Evolutionary conservation across 2,888 invertebrate genomes (phyloP), one percentile per base, ranked within the genome.

Genomic region (Adelphocoris suturalis): DNA sequence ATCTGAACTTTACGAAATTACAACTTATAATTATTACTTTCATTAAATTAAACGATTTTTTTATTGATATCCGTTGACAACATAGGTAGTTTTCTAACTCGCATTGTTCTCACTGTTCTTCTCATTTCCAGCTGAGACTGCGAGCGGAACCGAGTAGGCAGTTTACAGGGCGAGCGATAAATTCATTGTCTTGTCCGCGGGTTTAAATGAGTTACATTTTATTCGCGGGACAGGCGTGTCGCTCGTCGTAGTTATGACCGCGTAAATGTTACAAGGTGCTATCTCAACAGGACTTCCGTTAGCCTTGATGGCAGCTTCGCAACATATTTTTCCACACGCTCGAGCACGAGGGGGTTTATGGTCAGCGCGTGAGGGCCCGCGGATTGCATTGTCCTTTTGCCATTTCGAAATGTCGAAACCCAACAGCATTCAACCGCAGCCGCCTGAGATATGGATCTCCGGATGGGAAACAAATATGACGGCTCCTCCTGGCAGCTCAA

Each of bases 221-320:
- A 78, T 46, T 78, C 78, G 7, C n/a, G 47, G 11, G n/a, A 9
- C 3, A 78, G 78, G 78, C 78, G 78, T 78, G 78, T 78, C 78
- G 78, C 13, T 78, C 16, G 16, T 46, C 46, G 37, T 37, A 37
- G 68, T 68, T 68, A 68, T 68, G 68, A 27, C 68, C 47, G 46
- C 37, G 78, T 78, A 78, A 78, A 78, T 78, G 78, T 78, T 78
- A 78, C 47, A 78, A 78, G 78, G 78, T 78, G 78, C 78, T 82
- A 81, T 81, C 82, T 82, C 52, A 82, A 82, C 82, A 82, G 82
- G 82, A 82, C 82, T 82, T 82, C 82, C 82, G 82, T 82, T 82
- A 52, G 27, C 82, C 82, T 82, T 82, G 37, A 37, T 37, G 82
- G 19, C 82, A 14, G 55, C 52, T 82, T 78, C 78, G 78, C 78